A percentile compares a stretch with the other conserved stretches of the same genome.
Evolutionary conservation across 2,888 invertebrate genomes (phyloP).

Genomic region (Branchipolynoe longqiensis): DNA sequence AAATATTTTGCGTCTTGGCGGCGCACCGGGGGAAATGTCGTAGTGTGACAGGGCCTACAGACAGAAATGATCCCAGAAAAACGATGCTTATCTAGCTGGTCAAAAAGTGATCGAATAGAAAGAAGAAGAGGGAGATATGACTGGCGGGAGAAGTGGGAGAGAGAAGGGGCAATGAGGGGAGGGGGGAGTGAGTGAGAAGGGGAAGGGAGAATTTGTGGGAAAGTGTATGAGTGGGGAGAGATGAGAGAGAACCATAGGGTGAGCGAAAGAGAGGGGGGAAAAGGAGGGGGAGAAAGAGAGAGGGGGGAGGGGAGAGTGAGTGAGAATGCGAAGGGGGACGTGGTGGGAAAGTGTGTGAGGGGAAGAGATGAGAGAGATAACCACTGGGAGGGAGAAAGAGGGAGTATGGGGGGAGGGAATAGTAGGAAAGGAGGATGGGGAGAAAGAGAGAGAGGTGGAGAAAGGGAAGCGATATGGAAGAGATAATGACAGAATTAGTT

Average conservation of each 20-base stretch:
- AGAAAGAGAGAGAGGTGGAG: background rate
- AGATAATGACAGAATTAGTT: background rate
- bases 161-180: background rate
- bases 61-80: too few species aligned
- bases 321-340: background rate
- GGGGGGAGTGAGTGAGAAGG: background rate
- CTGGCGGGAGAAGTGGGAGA: background rate
- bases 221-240: too few species aligned
- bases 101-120: background rate
- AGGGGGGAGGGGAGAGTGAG: background rate
- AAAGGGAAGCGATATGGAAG: background rate
- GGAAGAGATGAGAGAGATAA: background rate
- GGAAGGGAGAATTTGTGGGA: background rate
- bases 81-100: too few species aligned
- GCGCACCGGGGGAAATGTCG: too few species aligned
- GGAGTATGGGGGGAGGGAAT: background rate
- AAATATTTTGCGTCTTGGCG: too few species aligned
- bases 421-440: background rate
- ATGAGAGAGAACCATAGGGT: background rate
- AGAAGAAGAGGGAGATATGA: background rate
- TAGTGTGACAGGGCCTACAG: too few species aligned
- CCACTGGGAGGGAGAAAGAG: background rate
- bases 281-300: background rate
- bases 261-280: background rate
- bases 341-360: background rate